Evolutionary conservation across 2,797 vertebrate genomes (phyloP).

Genomic region (Cyprinella venusta): DNA sequence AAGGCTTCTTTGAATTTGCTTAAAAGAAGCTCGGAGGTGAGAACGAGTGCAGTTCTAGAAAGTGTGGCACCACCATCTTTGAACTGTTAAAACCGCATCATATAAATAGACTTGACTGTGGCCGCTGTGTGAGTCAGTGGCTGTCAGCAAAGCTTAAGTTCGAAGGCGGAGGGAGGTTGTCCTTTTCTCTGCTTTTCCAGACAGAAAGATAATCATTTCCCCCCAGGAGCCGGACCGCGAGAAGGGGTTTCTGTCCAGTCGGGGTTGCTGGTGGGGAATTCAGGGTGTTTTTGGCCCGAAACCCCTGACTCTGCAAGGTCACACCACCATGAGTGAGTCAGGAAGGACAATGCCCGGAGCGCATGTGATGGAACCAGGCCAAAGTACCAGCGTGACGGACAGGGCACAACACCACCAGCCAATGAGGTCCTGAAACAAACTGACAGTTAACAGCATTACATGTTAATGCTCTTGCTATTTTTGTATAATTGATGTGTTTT

Average conservation of each 20-base stretch:
- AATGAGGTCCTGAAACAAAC: not conserved
- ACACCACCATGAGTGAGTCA: constrained; percentile 39
- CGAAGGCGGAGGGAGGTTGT: constrained; percentile 1
- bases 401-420: not conserved
- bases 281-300: constrained; percentile 39
- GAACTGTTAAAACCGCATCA: constrained; percentile 15
- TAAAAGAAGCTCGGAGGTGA: not conserved
- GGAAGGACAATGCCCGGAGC: constrained; percentile 34
- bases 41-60: not conserved
- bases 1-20: not conserved
- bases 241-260: constrained; percentile 39
- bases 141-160: constrained; percentile 46
- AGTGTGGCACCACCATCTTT: not conserved
- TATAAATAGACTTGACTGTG: constrained; percentile 41
- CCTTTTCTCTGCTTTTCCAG: constrained; percentile 43
- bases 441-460: not conserved
- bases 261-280: constrained; percentile 10
- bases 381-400: constrained; percentile 31
- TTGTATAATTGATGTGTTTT: not conserved
- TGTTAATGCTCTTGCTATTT: not conserved
- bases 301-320: constrained; percentile 53
- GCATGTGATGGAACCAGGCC: constrained; percentile 46
- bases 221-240: not conserved
- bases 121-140: constrained; percentile 38
- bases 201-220: constrained; percentile 50